Evolutionary conservation across 2,113 vertebrate species (phyloP).

Genomic region (Acrocephalus arundinaceus): DNA sequence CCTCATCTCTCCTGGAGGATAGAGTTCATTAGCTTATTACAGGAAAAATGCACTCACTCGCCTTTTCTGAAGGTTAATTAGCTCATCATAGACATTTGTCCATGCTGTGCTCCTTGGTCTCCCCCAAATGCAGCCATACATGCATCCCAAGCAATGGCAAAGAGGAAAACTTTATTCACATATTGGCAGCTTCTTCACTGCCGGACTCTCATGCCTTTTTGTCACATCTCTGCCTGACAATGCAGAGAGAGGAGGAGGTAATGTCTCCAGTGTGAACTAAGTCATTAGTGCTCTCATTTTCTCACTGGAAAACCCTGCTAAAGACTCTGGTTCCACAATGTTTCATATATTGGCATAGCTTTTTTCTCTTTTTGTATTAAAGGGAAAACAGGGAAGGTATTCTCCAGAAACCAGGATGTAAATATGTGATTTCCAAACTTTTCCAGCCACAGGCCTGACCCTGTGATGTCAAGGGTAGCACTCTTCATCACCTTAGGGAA

Average conservation of each 20-base stretch:
- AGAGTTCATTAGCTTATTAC: not conserved
- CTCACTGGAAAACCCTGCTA: not conserved
- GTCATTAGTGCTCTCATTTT: not conserved
- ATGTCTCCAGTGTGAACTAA: not conserved
- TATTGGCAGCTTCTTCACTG: not conserved
- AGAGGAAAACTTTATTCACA: not conserved
- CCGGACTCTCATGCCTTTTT: not conserved
- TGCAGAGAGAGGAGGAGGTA: not conserved
- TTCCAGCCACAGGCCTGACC: not conserved
- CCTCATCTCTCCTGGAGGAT: not conserved
- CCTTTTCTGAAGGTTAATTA: constrained; percentile 27
- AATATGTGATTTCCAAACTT: not conserved
- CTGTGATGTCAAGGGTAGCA: not conserved
- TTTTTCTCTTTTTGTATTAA: not conserved
- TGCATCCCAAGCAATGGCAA: not conserved
- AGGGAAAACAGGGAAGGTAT: not conserved
- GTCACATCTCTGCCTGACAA: not conserved
- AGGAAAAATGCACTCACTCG: not conserved
- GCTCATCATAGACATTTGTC: not conserved
- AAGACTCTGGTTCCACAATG: not conserved
- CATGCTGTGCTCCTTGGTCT: not conserved
- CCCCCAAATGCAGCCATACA: not conserved
- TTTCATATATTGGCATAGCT: not conserved
- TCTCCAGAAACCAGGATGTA: not conserved
- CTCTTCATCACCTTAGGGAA: not conserved